Evolutionary conservation across 64 coral and sea anemone species (phyloP).

Genomic region (Stichodactyla helianthus): DNA sequence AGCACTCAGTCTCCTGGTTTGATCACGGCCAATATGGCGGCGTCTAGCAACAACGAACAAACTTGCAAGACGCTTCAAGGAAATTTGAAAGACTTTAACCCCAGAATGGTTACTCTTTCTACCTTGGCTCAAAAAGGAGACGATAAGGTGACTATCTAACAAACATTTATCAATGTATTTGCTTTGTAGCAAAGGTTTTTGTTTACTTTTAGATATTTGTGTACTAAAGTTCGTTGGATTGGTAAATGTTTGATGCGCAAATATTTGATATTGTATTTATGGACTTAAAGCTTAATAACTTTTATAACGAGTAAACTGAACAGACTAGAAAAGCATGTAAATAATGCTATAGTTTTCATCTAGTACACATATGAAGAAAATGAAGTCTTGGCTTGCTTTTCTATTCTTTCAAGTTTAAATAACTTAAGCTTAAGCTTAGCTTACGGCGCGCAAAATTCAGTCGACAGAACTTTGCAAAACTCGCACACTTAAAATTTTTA

Average conservation of each 20-base stretch:
- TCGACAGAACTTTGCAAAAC: too few relatives aligned
- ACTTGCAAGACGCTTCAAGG: slow-evolving; percentile 31
- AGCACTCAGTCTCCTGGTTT: not conserved
- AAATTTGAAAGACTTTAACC: slow-evolving; percentile 55
- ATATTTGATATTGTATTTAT: not conserved
- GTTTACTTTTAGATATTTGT: not conserved
- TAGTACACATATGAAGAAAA: too few relatives aligned
- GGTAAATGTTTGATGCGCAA: not conserved
- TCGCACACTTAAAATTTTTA: too few relatives aligned
- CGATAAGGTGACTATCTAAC: slow-evolving; percentile 57
- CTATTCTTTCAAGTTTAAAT: too few relatives aligned
- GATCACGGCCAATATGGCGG: slow-evolving; percentile 7
- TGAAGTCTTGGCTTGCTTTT: too few relatives aligned
- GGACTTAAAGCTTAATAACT: not conserved
- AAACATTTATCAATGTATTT: not conserved
- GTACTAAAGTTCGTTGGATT: not conserved
- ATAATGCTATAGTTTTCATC: not conserved
- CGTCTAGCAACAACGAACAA: slow-evolving; percentile 13
- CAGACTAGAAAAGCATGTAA: too few relatives aligned
- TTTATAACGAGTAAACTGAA: not conserved
- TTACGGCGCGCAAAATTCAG: too few relatives aligned
- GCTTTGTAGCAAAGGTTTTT: not conserved
- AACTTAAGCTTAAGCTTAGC: too few relatives aligned
- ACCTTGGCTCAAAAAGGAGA: slow-evolving; percentile 89
- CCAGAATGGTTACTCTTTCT: slow-evolving; percentile 54